Percentiles rank a stretch among this genome's conserved stretches.
These are phyloP conservation scores for Hypomesus transpacificus DNA, from an alignment of 2,113 vertebrate species.

Conservation along the genomic window DNA sequence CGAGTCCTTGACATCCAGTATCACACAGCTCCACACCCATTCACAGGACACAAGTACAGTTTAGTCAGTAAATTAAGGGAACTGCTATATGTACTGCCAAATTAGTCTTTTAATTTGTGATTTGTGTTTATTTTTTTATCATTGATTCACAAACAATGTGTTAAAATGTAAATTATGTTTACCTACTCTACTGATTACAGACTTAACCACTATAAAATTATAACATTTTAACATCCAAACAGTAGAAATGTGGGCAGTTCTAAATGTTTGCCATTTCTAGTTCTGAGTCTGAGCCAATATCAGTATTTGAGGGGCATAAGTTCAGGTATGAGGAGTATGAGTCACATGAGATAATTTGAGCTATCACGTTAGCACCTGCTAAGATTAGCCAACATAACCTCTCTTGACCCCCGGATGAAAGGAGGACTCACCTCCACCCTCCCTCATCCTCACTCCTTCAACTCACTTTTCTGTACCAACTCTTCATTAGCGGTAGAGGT, in stretches of 20 bases:
- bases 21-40: slow-evolving; percentile 58
- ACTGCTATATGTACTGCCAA: too few relatives aligned
- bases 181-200: too few relatives aligned
- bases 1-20: slow-evolving; percentile 44
- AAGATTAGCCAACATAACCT: slow-evolving; percentile 39
- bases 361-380: slow-evolving; percentile 33
- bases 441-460: slow-evolving; percentile 12
- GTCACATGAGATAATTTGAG: slow-evolving; percentile 40
- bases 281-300: slow-evolving; percentile 8
- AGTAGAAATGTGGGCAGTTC: slow-evolving; percentile 29
- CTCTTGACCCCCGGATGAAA: slow-evolving; percentile 39
- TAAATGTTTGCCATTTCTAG: slow-evolving; percentile 40
- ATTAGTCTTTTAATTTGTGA: too few relatives aligned
- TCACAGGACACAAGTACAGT: slow-evolving; percentile 43
- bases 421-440: slow-evolving; percentile 20
- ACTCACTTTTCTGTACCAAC: not conserved
- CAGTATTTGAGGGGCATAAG: slow-evolving; percentile 31
- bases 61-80: too few relatives aligned
- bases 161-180: too few relatives aligned
- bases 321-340: slow-evolving; percentile 18
- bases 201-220: too few relatives aligned
- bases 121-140: too few relatives aligned
- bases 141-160: too few relatives aligned
- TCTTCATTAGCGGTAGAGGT: slow-evolving; percentile 14
- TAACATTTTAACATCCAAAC: slow-evolving; percentile 35